phyloP scores from a whole-genome alignment of 2,888 invertebrate species.

The Leptothorax acervorum region DNA sequence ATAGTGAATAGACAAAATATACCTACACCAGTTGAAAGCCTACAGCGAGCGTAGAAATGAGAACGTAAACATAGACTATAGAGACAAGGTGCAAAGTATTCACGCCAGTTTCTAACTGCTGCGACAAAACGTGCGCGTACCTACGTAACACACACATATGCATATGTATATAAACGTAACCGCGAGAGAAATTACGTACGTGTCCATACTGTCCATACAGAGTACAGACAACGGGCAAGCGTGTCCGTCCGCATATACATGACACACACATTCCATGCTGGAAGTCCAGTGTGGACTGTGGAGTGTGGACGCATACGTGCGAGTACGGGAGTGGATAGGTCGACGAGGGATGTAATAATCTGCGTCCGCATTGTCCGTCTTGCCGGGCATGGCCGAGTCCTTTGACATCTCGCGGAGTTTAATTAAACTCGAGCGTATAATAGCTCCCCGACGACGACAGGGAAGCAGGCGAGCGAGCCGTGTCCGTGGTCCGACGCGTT shows the following conservation, averaged over 20 bases:
- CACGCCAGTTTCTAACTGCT: constrained; percentile 10
- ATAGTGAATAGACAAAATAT: background rate
- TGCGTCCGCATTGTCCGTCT: constrained; percentile 85
- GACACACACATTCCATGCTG: background rate
- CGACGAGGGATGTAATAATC: constrained; percentile 72
- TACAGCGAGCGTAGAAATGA: background rate
- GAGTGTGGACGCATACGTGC: constrained; percentile 22
- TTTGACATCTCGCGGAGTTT: constrained; percentile 85
- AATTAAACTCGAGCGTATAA: constrained; percentile 84
- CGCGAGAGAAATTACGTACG: constrained; percentile 17
- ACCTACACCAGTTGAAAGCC: background rate
- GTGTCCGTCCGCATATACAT: background rate
- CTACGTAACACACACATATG: background rate
- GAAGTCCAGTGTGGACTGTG: constrained; percentile 29
- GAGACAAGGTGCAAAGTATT: constrained; percentile 38
- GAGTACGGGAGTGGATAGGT: constrained; percentile 72
- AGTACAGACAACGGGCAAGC: background rate
- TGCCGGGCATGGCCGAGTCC: constrained; percentile 81
- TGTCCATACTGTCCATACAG: background rate
- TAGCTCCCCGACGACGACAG: constrained; percentile 68
- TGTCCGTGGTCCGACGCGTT: constrained; percentile 84
- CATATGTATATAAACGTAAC: background rate
- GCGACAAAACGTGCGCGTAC: background rate
- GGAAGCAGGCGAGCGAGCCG: constrained; percentile 79
- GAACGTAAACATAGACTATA: background rate